Evolutionary conservation across 2,888 invertebrate genomes (phyloP), one percentile per base, ranked within the genome.

Genomic region (Brenthis daphne): DNA sequence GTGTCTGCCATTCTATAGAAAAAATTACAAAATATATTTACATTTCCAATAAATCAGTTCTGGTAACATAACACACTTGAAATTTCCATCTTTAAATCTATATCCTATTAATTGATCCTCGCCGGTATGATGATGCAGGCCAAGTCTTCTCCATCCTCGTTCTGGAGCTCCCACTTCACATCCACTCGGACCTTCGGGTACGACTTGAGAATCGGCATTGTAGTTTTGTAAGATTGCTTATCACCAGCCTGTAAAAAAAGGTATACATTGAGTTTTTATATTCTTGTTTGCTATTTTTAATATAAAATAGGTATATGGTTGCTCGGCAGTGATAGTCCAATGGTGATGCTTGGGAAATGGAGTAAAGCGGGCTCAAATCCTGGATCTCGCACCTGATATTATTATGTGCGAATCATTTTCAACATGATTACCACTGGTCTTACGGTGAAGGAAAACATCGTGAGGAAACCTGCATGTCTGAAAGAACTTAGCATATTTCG

Each of bases 111-210:
- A 71, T 85, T 81, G 68, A 96, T 94, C 86, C 93, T 95, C 8
- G 96, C 94, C 12, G 96, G 95, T 77, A 97, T 95, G 71, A 94
- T 72, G 20, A 95, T 84, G 81, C 97, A 97, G 66, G 96, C 89
- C 47, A 96, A 92, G 77, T 95, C 94, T 54, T 94, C 92, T 0
- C 84, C 89, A 2, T 93, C 87, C 67, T 94, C 94, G 80, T 94
- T 93, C 80, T 94, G 91, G 29, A 97, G 87, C 83, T 96, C 95
- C 96, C 96, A 97, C 82, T 96, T 96, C 2, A 97, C 95, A 8
- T 94, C 93, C 0, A 97, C 95, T 16, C 81, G 89, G 77, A 96
- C 95, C 85, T 93, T 94, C 0, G 97, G 97, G 83, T 96, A 97
- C 0, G 90, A 90, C 76, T 94, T 94, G n/a, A 94, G 83, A 2